Conservation (phyloP, 2,113 vertebrate genomes). For the Noctilio leporinus region DNA sequence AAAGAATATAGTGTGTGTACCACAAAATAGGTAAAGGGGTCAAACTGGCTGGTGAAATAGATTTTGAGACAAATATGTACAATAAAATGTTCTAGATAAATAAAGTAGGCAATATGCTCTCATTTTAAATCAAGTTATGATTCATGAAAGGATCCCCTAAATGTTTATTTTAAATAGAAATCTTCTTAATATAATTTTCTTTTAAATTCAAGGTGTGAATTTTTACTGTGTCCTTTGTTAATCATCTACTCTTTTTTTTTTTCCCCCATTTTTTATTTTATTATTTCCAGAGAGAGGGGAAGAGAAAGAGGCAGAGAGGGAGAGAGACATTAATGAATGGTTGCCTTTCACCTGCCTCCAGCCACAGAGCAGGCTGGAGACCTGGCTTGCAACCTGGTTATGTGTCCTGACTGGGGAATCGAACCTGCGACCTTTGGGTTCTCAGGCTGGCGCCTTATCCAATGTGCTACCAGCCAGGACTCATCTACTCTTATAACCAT, state of each 20-base stretch:
- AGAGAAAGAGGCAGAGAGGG: too few species aligned
- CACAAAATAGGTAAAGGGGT: background rate
- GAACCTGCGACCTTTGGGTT: too few species aligned
- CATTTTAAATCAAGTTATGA: background rate
- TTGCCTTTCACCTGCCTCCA: too few species aligned
- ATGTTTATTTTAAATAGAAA: background rate
- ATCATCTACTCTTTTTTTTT: background rate
- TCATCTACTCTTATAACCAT: background rate
- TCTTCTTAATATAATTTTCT: background rate
- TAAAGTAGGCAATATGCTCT: background rate
- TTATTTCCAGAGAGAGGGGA: too few species aligned
- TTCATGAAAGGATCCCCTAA: background rate
- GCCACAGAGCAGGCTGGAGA: too few species aligned
- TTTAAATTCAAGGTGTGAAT: background rate
- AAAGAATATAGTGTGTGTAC: background rate
- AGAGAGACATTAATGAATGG: too few species aligned
- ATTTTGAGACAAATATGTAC: background rate
- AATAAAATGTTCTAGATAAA: background rate
- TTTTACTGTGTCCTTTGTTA: background rate
- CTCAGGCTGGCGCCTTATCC: too few species aligned
- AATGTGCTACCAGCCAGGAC: too few species aligned
- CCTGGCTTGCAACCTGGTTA: too few species aligned
- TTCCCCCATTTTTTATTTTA: too few species aligned
- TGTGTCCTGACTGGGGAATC: too few species aligned
- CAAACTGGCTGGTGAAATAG: background rate